These are phyloP conservation scores for Prionailurus viverrinus DNA, from an alignment of 2,113 vertebrate genomes.

Conservation along the genomic window DNA sequence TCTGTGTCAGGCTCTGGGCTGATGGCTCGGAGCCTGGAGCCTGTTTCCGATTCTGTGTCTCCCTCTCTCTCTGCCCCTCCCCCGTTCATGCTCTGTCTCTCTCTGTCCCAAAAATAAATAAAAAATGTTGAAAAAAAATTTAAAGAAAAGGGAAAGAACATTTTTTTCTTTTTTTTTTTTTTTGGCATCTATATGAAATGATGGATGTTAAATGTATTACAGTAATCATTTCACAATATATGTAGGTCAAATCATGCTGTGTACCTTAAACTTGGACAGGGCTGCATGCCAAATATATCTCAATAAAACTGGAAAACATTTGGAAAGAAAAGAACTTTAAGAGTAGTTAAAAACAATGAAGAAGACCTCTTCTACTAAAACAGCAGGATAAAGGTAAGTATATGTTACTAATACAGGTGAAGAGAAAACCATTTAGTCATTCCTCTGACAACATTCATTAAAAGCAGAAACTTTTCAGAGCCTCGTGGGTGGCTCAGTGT, in stretches of 20 bases:
- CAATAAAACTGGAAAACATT: background rate
- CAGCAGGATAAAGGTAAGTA: background rate
- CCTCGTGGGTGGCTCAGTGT: no score
- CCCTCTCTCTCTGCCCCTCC: no score
- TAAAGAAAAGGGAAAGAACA: background rate
- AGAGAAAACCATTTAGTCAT: conserved; percentile 3
- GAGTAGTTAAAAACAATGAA: background rate
- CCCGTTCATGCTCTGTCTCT: no score
- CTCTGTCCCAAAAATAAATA: no score
- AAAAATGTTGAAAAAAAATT: no score
- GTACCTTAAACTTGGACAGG: background rate
- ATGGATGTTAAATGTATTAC: background rate
- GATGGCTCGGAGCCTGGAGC: no score
- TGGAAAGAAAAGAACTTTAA: background rate
- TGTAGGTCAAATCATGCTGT: background rate
- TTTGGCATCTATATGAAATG: background rate
- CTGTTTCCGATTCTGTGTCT: no score
- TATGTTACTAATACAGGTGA: background rate
- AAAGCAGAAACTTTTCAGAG: conserved; percentile 3
- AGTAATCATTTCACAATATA: conserved; percentile 11
- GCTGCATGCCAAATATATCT: background rate
- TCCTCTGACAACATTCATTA: background rate
- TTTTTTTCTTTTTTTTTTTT: background rate
- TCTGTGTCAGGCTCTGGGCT: no score
- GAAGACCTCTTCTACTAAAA: conserved; percentile 17